Percentiles rank a stretch among this genome's conserved stretches.
These are phyloP conservation scores for Epinephelus lanceolatus DNA, from an alignment of 2,113 vertebrate species.

Conservation along the genomic window DNA sequence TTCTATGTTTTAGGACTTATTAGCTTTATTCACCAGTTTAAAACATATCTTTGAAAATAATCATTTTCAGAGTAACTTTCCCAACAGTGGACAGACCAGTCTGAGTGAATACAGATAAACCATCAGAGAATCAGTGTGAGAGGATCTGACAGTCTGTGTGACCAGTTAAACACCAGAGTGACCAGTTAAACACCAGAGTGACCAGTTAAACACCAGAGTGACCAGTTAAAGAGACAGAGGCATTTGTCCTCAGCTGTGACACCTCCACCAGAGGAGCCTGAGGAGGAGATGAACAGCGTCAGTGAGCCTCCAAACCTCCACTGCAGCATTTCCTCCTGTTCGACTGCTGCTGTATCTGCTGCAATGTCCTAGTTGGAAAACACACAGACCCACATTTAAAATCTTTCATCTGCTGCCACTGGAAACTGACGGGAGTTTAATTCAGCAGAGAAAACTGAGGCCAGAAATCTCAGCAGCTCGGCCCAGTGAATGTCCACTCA, in stretches of 20 bases:
- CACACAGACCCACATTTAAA: conserved; percentile 32
- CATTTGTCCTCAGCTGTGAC: neutral
- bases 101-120: too few species aligned
- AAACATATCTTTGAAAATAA: too few species aligned
- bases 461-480: conserved; percentile 25
- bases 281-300: conserved; percentile 16
- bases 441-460: conserved; percentile 14
- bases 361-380: conserved; percentile 57
- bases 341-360: conserved; percentile 17
- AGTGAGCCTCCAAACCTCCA: neutral
- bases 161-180: too few species aligned
- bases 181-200: neutral
- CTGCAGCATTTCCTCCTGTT: conserved; percentile 10
- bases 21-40: too few species aligned
- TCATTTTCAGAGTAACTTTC: too few species aligned
- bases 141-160: neutral
- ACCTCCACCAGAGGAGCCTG: neutral
- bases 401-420: conserved; percentile 46
- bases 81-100: too few species aligned
- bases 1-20: too few species aligned
- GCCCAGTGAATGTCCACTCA: neutral
- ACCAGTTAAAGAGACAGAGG: neutral
- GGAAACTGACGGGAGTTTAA: conserved; percentile 30
- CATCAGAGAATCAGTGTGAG: neutral
- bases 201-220: neutral